Conservation (phyloP, 2,888 invertebrate genomes). For the Hirtodrosophila cameraria region DNA sequence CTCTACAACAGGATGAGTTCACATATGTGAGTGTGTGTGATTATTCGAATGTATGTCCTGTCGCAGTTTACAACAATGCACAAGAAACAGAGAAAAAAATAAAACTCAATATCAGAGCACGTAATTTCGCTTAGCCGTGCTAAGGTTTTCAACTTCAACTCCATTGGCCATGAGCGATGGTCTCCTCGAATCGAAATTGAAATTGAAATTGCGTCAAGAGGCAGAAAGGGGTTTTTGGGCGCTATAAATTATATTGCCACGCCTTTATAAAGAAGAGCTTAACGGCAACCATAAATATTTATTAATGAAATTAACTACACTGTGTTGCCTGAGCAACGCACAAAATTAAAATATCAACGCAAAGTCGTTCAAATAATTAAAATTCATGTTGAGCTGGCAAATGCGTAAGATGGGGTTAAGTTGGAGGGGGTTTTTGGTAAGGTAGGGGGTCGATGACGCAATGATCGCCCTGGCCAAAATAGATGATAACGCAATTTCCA, state of each 20-base stretch:
- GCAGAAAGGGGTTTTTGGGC: conserved; percentile 14
- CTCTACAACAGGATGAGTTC: conserved; percentile 17
- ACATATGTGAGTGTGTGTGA: conserved; percentile 24
- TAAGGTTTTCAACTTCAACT: conserved; percentile 39
- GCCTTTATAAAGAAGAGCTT: conserved; percentile 41
- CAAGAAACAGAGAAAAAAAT: conserved; percentile 5
- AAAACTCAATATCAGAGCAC: conserved; percentile 62
- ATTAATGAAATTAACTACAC: conserved; percentile 81
- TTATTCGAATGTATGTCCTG: conserved; percentile 23
- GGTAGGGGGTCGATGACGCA: conserved; percentile 30
- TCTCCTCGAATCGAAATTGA: conserved; percentile 25
- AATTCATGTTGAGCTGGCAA: conserved; percentile 64
- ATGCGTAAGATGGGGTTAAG: conserved; percentile 12
- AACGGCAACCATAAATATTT: conserved; percentile 80
- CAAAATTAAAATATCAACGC: conserved; percentile 74
- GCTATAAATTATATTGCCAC: conserved; percentile 58
- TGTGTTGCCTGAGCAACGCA: conserved; percentile 54
- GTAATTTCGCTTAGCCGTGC: conserved; percentile 77
- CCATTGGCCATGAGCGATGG: conserved; percentile 65
- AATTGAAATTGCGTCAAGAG: conserved; percentile 24
- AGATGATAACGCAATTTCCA: conserved; percentile 51
- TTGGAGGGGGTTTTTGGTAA: background rate
- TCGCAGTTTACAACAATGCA: conserved; percentile 18
- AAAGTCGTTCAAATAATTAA: conserved; percentile 77
- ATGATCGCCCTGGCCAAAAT: conserved; percentile 43